Conservation (phyloP, 1,140 invertebrate species). For the Sipha flava region DNA sequence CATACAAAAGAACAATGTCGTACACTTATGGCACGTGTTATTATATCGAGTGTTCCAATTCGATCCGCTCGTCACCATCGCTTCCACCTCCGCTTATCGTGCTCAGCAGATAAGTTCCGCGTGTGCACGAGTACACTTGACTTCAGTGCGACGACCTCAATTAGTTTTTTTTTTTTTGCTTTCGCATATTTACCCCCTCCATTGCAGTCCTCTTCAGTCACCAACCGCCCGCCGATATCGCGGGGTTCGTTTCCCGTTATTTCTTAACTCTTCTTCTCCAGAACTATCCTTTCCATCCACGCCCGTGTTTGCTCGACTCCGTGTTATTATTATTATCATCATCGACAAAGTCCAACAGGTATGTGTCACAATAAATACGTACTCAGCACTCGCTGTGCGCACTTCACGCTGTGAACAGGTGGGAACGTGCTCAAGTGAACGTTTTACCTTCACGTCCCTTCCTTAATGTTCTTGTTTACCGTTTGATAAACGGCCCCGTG, state of each 20-base stretch:
- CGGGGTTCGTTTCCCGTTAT: background rate
- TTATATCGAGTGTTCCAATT: background rate
- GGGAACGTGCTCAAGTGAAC: constrained; percentile 17
- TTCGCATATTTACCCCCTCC: background rate
- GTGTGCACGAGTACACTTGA: background rate
- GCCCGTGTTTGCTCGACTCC: background rate
- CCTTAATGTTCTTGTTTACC: background rate
- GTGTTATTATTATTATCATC: background rate
- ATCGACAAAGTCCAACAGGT: background rate
- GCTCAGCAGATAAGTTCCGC: background rate
- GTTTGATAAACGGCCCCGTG: constrained; percentile 13
- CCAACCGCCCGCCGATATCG: no score
- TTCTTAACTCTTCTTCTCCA: background rate
- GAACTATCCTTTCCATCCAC: background rate
- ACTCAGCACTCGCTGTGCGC: background rate
- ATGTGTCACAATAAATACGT: background rate
- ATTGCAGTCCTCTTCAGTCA: background rate
- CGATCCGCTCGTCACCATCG: no score
- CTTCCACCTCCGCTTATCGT: background rate
- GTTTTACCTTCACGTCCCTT: background rate
- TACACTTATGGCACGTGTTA: no score
- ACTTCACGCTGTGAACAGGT: background rate
- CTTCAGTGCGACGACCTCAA: background rate
- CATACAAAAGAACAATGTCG: no score
- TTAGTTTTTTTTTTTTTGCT: background rate